Evolutionary conservation across 2,113 vertebrate genomes (phyloP), one percentile per base, ranked within the genome.

Genomic region (Dromas ardeola): DNA sequence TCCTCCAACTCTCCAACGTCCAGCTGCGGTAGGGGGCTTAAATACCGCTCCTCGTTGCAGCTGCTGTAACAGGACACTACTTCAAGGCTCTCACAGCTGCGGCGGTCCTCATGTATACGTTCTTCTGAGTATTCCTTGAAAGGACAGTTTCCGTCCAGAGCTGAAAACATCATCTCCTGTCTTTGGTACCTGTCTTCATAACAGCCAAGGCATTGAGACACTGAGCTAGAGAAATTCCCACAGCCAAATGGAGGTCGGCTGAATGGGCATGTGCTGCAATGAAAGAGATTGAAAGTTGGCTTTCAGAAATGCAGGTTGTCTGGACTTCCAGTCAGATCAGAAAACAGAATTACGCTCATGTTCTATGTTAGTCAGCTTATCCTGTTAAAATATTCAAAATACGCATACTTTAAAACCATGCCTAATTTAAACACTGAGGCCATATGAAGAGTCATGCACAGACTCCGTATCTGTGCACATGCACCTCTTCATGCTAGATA

Each of bases 211-310:
- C 86, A 95, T 91, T 98, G 98, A 65, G 97, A 95, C 94, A 97
- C 80, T 55, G 98, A 97, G 93, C 95, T 97, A 89, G 96, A 94
- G 95, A 95, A 97, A 85, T 98, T 97, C 50, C 95, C 95, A 52
- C 96, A 98, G 86, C 81, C 95, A 94, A 97, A 98, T 0, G 97
- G 96, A 96, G 98, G 97, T 13, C 76, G 96, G 81, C 96, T 97
- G 86, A 98, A 98, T 34, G 97, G 98, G 92, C 97, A 98, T 1
- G 97, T 97, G 97, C 98, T 98, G 97, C 87, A 97, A 90, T 19
- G 91, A 87, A 92, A 97, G 77, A 97, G 71, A 97, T 11, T 34
- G 53, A 74, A 14, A 76, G 27, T 8, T 79, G 72, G 36, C 65
- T 71, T 86, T 80, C 52, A 94, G 70, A 96, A 81, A 77, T 15